Base-by-base conservation (phyloP, 2,113 vertebrate species). In the Xiphophorus couchianus region DNA sequence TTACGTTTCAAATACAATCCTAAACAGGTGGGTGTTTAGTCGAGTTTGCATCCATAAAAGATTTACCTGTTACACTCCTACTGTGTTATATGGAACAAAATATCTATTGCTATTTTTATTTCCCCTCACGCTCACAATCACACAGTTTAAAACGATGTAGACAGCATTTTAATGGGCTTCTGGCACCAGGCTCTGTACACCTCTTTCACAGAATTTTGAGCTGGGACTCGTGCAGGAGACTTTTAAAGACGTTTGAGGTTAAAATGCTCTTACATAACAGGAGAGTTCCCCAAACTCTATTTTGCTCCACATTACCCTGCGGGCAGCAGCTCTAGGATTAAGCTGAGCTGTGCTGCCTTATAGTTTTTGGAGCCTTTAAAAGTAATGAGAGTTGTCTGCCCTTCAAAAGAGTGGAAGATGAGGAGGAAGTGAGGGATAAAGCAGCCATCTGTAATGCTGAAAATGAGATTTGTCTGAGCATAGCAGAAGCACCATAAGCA, bases 191-290 rank as follows among this genome's bases (percentile, higher is more conserved):
- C 28, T 28, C 28, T 1, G 28, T 28, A 28, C 28, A 28, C 28
- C 28, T 28, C 28, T 28, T 28, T 28, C 28, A 28, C 1, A 1
- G 28, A 28, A 28, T 28, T 28, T 28, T 1, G 28, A 28, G 28
- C 28, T 1, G 28, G 28, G 28, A 28, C 28, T 28, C 28, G 28
- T 28, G 28, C 28, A 28, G 28, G 44, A 48, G 17, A 48, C 17
- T 17, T 48, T 48, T 48, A 19, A 5, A 17, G 5, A 6, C 7
- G 17, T 19, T 61, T 19, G 62, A 84, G 70, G 62, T 42, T 85
- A 77, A 61, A 78, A 81, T 79, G 76, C 74, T 73, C 73, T 90
- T 89, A 90, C 77, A 48, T 89, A 90, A 92, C 42, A 35, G 74
- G 67, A 70, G 33, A 68, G 73, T 82, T 88, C 85, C 67, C 77